Evolutionary conservation across 2,888 invertebrate species (phyloP), one percentile per base, ranked within the genome.

Genomic region (Geophilus truncorum): DNA sequence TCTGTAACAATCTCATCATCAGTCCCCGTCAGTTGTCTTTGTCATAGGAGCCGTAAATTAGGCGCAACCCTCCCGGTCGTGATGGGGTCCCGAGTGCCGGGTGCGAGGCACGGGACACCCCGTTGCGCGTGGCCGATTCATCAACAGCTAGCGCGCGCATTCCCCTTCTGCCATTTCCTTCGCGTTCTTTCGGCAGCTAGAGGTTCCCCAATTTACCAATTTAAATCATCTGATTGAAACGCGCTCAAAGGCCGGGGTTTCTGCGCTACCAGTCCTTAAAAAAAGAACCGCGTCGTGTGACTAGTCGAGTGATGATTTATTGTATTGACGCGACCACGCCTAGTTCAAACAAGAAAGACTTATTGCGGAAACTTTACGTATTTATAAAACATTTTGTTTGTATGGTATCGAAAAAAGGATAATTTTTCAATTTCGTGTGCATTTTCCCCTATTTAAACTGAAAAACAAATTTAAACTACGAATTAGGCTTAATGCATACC

Each of bases 91-190:
- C 15, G 57, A 57, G 57, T 57, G 57, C 57, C 57, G 57, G 57
- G 57, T 57, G 57, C 57, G 57, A 57, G 57, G 57, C 57, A 57
- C 57, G 7, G 40, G 57, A 57, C 57, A 57, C 57, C 57, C 57
- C 57, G 57, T 57, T 57, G 57, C 57, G 57, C 57, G 5, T 57
- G 57, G 57, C 57, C 57, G 57, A 57, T 57, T 57, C 7, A 57
- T 57, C 57, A 57, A 57, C 57, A 57, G 57, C 18, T 57, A 9
- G 18, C 57, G 18, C 57, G 57, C 5, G 57, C 57, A 23, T 57
- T 57, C 57, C 57, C 57, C 57, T 57, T 57, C 57, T 57, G 57
- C 57, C 23, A 57, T 57, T 57, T 57, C 57, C 57, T 57, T 57
- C 57, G 57, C n/a, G 15, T 4, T 57, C 57, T 57, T 57, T 57